A percentile compares a stretch with the other conserved stretches of the same genome.
Conservation (phyloP, 2,113 vertebrate genomes). For the Pseudorhombus dupliciocellatus region DNA sequence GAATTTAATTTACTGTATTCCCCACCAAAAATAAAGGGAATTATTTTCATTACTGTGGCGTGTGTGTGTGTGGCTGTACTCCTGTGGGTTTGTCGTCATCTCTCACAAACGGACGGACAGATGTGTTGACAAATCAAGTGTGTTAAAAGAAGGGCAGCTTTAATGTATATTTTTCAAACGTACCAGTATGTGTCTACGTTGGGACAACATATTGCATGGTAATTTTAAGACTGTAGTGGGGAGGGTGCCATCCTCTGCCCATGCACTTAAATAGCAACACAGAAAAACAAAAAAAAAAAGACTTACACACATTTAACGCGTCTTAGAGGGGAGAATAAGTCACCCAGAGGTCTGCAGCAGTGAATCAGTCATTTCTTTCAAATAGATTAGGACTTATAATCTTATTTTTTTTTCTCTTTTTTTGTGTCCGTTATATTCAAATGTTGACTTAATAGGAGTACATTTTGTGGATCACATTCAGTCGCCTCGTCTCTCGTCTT, state of each 20-base stretch:
- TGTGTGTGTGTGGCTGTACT: neutral
- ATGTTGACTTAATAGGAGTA: constrained; percentile 76
- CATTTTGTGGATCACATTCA: constrained; percentile 76
- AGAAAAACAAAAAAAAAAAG: constrained; percentile 28
- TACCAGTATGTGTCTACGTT: constrained; percentile 62
- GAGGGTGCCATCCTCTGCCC: constrained; percentile 69
- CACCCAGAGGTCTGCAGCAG: constrained; percentile 78
- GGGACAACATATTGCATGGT: constrained; percentile 52
- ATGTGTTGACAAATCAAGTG: constrained; percentile 61
- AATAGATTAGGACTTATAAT: constrained; percentile 74
- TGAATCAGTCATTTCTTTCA: constrained; percentile 70
- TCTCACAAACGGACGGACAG: constrained; percentile 46
- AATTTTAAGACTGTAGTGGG: constrained; percentile 66
- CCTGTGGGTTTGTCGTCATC: constrained; percentile 3
- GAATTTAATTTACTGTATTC: neutral
- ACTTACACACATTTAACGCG: constrained; percentile 69
- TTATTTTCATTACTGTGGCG: neutral
- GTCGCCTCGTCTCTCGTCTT: constrained; percentile 64
- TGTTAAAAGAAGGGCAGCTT: constrained; percentile 73
- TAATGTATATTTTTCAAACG: constrained; percentile 63
- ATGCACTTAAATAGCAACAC: constrained; percentile 78
- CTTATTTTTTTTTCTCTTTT: constrained; percentile 45
- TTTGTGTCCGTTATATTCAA: constrained; percentile 77
- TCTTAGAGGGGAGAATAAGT: constrained; percentile 70
- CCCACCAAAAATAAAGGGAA: constrained; percentile 1